These are phyloP conservation scores for Heptranchias perlo DNA, from an alignment of 2,113 vertebrate genomes.

Conservation along the genomic window DNA sequence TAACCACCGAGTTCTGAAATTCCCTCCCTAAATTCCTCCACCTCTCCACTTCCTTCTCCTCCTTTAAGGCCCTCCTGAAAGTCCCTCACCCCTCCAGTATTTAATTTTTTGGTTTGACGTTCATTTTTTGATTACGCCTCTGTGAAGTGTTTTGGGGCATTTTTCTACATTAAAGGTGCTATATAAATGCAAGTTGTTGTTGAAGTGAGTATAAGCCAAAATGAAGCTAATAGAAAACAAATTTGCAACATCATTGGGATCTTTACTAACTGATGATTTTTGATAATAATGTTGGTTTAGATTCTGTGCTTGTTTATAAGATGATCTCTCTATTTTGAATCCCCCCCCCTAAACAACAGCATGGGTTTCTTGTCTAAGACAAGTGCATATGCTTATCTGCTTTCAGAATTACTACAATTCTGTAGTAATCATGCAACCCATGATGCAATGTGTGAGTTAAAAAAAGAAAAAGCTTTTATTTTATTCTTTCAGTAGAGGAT, in stretches of 20 bases:
- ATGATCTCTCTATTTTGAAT: background rate
- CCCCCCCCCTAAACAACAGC: background rate
- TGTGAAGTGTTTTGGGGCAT: background rate
- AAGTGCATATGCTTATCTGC: background rate
- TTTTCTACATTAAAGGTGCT: background rate
- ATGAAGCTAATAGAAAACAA: background rate
- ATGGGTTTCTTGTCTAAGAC: background rate
- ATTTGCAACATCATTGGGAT: background rate
- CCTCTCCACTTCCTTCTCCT: background rate
- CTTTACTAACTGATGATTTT: background rate
- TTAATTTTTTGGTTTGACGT: background rate
- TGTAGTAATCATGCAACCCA: too few species aligned
- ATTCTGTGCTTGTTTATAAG: background rate
- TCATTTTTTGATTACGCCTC: background rate
- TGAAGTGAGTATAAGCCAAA: background rate
- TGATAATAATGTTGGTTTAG: background rate
- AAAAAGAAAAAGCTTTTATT: background rate
- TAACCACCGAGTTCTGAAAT: background rate
- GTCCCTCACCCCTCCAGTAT: background rate
- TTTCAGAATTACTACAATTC: background rate
- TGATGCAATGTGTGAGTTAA: background rate
- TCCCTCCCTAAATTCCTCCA: background rate
- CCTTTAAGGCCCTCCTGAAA: background rate
- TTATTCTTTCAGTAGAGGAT: constrained; percentile 3
- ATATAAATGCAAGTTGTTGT: background rate